These are phyloP conservation scores for Venusia cambrica DNA, from an alignment of 2,888 invertebrate species.

Conservation along the genomic window DNA sequence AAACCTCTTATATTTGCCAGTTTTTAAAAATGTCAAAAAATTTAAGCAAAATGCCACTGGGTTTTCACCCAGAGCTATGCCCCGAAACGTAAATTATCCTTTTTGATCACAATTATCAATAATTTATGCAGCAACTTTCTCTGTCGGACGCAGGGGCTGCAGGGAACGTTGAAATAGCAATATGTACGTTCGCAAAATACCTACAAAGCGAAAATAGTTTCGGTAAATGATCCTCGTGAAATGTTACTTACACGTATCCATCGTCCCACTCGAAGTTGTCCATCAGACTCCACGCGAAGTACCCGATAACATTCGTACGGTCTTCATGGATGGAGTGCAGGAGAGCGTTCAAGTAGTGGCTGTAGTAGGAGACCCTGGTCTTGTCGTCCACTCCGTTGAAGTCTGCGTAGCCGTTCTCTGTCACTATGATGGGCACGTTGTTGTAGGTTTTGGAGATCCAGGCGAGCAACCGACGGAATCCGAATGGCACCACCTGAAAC, in stretches of 20 bases:
- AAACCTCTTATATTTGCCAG: too few species aligned
- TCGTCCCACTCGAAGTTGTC: constrained; percentile 92
- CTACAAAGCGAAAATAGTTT: too few species aligned
- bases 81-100: too few species aligned
- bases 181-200: neutral
- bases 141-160: too few species aligned
- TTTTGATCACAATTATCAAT: too few species aligned
- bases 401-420: constrained; percentile 80
- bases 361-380: constrained; percentile 81
- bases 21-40: too few species aligned
- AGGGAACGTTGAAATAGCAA: too few species aligned
- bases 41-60: too few species aligned
- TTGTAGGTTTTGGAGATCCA: constrained; percentile 78
- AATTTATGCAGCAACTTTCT: too few species aligned
- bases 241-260: constrained; percentile 86
- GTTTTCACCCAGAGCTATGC: too few species aligned
- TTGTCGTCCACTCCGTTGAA: constrained; percentile 73
- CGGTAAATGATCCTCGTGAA: too few species aligned
- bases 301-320: constrained; percentile 84
- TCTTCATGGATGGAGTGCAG: constrained; percentile 79
- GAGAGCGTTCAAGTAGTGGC: constrained; percentile 72
- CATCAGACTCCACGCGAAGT: constrained; percentile 91
- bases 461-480: constrained; percentile 76
- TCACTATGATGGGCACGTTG: constrained; percentile 76
- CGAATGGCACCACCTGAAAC: constrained; percentile 79